Conservation (phyloP, 2,888 invertebrate species). For the Rhamphomyia laevipes region DNA sequence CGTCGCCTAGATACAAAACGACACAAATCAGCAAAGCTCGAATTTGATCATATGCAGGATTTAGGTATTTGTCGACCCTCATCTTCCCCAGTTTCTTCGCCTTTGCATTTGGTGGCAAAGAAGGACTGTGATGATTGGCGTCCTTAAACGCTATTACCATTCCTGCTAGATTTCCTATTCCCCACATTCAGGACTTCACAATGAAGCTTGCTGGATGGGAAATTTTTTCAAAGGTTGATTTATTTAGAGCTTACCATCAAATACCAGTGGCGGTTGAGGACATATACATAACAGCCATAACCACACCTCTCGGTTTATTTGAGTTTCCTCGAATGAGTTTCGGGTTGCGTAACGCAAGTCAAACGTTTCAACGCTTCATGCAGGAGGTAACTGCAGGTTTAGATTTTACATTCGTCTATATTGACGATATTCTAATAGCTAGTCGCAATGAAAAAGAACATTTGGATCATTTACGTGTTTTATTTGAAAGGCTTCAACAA, state of each 20-base stretch:
- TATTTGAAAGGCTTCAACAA: conserved; percentile 14
- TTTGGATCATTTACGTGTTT: conserved; percentile 10
- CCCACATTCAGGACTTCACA: not conserved
- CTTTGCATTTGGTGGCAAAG: not conserved
- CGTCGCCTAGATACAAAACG: too few relatives aligned
- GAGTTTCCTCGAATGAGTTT: too few relatives aligned
- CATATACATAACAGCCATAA: conserved; percentile 13
- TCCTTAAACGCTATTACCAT: not conserved
- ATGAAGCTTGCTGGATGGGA: conserved; percentile 8
- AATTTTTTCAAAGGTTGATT: conserved; percentile 19
- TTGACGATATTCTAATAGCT: conserved; percentile 20
- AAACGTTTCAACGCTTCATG: too few relatives aligned
- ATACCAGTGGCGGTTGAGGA: not conserved
- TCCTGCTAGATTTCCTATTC: not conserved
- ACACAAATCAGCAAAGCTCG: too few relatives aligned
- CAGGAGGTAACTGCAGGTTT: conserved; percentile 15
- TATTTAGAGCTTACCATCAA: conserved; percentile 20
- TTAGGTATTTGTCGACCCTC: too few relatives aligned
- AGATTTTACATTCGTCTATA: conserved; percentile 16
- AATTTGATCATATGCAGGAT: too few relatives aligned
- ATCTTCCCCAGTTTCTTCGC: too few relatives aligned
- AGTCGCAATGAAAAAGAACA: conserved; percentile 13
- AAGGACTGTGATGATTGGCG: not conserved
- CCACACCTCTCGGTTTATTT: too few relatives aligned
- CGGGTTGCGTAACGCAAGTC: too few relatives aligned